Evolutionary conservation across 2,113 vertebrate species (phyloP), one percentile per base, ranked within the genome.

Genomic region (Psammodynastes pulverulentus): DNA sequence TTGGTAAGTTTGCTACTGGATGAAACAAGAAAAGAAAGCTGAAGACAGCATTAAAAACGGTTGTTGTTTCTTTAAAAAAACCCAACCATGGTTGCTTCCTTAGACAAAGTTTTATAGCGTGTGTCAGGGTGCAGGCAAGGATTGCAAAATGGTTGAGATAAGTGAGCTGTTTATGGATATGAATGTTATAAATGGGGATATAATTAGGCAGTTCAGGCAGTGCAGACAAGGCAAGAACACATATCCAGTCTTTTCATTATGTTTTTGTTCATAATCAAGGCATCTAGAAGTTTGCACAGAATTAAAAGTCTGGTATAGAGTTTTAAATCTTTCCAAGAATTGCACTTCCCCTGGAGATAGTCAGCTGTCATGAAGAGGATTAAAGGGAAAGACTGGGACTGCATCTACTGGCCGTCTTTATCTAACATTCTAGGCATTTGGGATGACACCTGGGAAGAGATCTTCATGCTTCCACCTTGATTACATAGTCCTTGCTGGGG

Each of bases 1-100:
- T 99, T 0, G 98, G 99, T 99, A 96, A 98, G 98, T 90, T 94
- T 72, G 5, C 39, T 93, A 12, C 0, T n/a, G 39, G 85, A 29
- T 86, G 86, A 79, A 34, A 24, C 21, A 88, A 92, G 24, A 62
- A 86, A 10, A 2, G 8, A n/a, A 79, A 89, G 26, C 21, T n/a
- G n/a, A 92, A 46, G 17, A 29, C 43, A 86, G 54, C 51, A 45
- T 62, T 94, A 79, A 79, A 79, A 43, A 79, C 4, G 2, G 6
- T 43, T 85, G 56, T 87, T 43, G 9, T 34, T 54, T 88, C 52
- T 79, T 88, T 53, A 62, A 62, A 62, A n/a, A n/a, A 67, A 53
- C n/a, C n/a, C n/a, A n/a, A 67, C 6, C 23, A 46, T 17, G 56
- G 90, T 93, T 96, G 87, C 34, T 94, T 95, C 48, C n/a, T 87